Evolutionary conservation across 37 sponge, comb jelly and placozoan genomes (phyloP).

Genomic region (Lycopodina hypogea): DNA sequence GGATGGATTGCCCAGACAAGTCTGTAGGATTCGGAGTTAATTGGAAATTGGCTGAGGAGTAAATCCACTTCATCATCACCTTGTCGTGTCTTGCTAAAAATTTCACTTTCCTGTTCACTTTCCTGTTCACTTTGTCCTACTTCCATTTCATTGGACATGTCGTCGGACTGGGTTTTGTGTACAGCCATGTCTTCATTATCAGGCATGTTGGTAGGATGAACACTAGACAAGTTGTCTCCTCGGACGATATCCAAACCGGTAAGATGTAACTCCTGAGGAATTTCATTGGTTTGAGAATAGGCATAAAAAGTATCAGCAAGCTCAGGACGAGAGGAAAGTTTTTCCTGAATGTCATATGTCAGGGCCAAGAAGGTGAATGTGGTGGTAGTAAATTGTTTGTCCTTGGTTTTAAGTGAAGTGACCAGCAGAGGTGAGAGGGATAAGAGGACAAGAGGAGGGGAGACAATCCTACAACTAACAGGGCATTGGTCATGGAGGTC

Average conservation of each 20-base stretch:
- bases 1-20: too few relatives aligned
- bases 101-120: too few relatives aligned
- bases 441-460: not conserved
- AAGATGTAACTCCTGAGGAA: not conserved
- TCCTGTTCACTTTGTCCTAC: too few relatives aligned
- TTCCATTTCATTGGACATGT: not conserved
- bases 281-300: not conserved
- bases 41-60: too few relatives aligned
- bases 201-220: not conserved
- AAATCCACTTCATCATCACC: too few relatives aligned
- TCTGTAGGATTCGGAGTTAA: too few relatives aligned
- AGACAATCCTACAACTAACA: slow-evolving; percentile 1
- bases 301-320: not conserved
- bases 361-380: slow-evolving; percentile 22
- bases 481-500: slow-evolving; percentile 1
- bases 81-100: too few relatives aligned
- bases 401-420: not conserved
- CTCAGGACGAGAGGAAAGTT: not conserved
- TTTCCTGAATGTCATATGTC: slow-evolving; percentile 8
- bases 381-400: not conserved
- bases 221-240: not conserved
- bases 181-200: not conserved
- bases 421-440: slow-evolving; percentile 18
- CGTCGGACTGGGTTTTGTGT: not conserved
- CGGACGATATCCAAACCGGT: not conserved